Base-by-base conservation (phyloP, 1,140 invertebrate species). In the Hylyphantes graminicola region DNA sequence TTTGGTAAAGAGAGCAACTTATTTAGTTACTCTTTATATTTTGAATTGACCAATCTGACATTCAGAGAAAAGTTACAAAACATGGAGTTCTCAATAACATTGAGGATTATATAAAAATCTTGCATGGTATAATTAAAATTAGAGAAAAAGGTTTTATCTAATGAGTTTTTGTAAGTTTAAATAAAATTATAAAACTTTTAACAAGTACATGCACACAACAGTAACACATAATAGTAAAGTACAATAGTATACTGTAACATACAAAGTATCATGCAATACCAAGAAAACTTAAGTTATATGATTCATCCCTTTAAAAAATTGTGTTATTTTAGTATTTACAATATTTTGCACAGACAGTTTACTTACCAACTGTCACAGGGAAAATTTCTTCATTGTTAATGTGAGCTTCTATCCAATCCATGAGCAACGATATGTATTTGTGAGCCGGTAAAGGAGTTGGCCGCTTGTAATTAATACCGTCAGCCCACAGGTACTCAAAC, bases 401-500 rank as follows among this genome's bases (percentile, higher is more conserved):
- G 90, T 97, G 96, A 19, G 92, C 89, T 90, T 98, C 97, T 65
- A 96, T 94, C 97, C 97, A 98, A 88, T 98, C 96, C 96, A 98
- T 98, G 19, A 98, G 90, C 63, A 96, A 91, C 83, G 93, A 91
- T 81, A 98, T 94, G 89, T 98, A 98, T 88, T 96, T 93, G 48
- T 94, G 94, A 9, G 97, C 97, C 17, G 96, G 94, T 73, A 98
- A 89, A 70, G 93, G 92, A 50, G 95, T 96, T 9, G 97, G 96
- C 89, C 96, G 97, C 89, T 97, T 97, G 88, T 95, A 97, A 17
- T 91, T 88, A 53, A 93, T 92, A 81, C 94, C 95, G 91, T 98
- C 97, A 67, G 95, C 95, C 97, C 97, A 98, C 19, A 97, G 90
- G 89, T 98, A 98, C 89, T 98, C 96, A 90, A 96, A 98, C 86